phyloP scores from a whole-genome alignment of 2,888 invertebrate species.

The Ochropacha duplaris region DNA sequence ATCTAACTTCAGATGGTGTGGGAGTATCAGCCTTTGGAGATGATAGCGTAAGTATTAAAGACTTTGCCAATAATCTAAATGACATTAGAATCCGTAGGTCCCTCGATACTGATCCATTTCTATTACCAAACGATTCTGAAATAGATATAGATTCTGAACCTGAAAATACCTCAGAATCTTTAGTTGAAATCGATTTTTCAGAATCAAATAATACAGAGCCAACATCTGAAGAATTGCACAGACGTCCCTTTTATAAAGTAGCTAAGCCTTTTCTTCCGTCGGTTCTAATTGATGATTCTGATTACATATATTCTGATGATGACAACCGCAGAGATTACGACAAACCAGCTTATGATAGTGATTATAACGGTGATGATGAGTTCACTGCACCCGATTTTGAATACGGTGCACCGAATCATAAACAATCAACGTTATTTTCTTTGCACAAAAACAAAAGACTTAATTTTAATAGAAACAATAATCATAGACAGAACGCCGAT shows the following conservation, averaged over 20 bases:
- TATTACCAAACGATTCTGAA: slow-evolving; percentile 36
- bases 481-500: slow-evolving; percentile 12
- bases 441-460: slow-evolving; percentile 17
- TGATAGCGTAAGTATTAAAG: slow-evolving; percentile 69
- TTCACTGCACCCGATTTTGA: slow-evolving; percentile 45
- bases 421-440: slow-evolving; percentile 22
- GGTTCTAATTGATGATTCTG: not conserved
- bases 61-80: slow-evolving; percentile 6
- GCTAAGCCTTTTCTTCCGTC: slow-evolving; percentile 5
- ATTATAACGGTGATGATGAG: slow-evolving; percentile 40
- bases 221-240: slow-evolving; percentile 43
- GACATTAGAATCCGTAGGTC: slow-evolving; percentile 34
- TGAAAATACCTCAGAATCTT: slow-evolving; percentile 13
- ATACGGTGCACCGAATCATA: slow-evolving; percentile 23
- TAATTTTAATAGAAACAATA: slow-evolving; percentile 11
- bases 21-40: slow-evolving; percentile 68
- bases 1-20: slow-evolving; percentile 64
- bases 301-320: not conserved
- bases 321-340: not conserved
- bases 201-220: slow-evolving; percentile 34
- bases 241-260: slow-evolving; percentile 27
- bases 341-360: slow-evolving; percentile 21
- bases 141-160: slow-evolving; percentile 20
- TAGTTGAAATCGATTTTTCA: not conserved
- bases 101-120: slow-evolving; percentile 55